Evolutionary conservation across 2,797 vertebrate genomes (phyloP), one percentile per base, ranked within the genome.

Genomic region (Miichthys miiuy): DNA sequence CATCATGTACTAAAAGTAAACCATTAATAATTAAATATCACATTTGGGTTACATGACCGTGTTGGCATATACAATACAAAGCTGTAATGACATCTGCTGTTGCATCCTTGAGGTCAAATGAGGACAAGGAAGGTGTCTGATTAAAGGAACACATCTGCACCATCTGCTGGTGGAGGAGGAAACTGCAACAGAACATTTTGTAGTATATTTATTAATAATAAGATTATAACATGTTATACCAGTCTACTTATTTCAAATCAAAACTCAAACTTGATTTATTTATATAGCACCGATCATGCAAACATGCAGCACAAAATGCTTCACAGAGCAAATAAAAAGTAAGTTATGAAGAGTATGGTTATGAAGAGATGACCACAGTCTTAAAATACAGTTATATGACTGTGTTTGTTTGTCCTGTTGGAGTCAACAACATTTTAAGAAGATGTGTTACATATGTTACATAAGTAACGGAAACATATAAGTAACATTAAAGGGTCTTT

Each of bases 151-250:
- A 27, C 23, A 30, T 86, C 51, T 71, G 21, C 77, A 50, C 72
- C 79, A 61, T 55, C 90, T 92, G 23, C 60, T 83, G 89, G 84
- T 75, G 21, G 16, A 55, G 18, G 4, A 11, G 11, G 3, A 27
- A 56, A 83, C 50, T 82, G 66, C 83, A 85, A 20, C 3, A 57
- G 2, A 20, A 2, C 1, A 8, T 51, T 56, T 57, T 7, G 38
- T 50, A 51, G 55, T 12, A 18, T 57, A 11, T 18, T 20, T 30
- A 27, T 30, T 9, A 17, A 54, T 25, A 10, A 14, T 25, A 54
- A 17, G 14, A 27, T 55, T 2, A 6, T 27, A 16, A 27, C 51
- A 25, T n/a, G 13, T 34, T 34, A 34, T 34, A 34, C 30, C 9
- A 23, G 18, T 14, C 14, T 16, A 4, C 6, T 47, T 42, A 4